A percentile compares a stretch with the other conserved stretches of the same genome.
Evolutionary conservation across 2,888 invertebrate genomes (phyloP).

Genomic region (Drosophila eohydei): DNA sequence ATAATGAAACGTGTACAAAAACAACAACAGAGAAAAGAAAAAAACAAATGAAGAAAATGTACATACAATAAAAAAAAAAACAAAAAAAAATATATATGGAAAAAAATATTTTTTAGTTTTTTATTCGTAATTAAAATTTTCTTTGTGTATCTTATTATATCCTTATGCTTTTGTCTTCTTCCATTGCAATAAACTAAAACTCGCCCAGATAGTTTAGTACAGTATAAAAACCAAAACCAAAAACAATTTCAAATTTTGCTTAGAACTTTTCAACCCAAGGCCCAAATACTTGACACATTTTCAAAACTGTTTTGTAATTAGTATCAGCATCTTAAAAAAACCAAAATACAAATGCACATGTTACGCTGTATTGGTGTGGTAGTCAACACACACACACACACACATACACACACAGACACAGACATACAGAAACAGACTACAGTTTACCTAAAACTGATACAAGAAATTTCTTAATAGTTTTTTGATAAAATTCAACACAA

Average conservation of each 20-base stretch:
- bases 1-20: constrained; percentile 15
- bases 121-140: constrained; percentile 15
- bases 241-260: constrained; percentile 21
- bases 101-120: constrained; percentile 20
- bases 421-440: constrained; percentile 15
- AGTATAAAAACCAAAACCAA: constrained; percentile 12
- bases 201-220: constrained; percentile 38
- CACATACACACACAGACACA: constrained; percentile 22
- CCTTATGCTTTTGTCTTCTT: constrained; percentile 22
- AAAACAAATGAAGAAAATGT: constrained; percentile 18
- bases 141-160: constrained; percentile 20
- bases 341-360: constrained; percentile 40
- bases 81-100: neutral
- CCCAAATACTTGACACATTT: constrained; percentile 38
- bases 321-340: constrained; percentile 32
- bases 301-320: constrained; percentile 50
- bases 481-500: constrained; percentile 39
- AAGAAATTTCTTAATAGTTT: constrained; percentile 32
- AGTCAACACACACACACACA: constrained; percentile 38
- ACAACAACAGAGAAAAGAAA: constrained; percentile 2
- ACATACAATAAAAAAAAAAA: constrained; percentile 31
- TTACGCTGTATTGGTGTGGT: constrained; percentile 56
- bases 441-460: neutral
- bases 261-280: constrained; percentile 36
- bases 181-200: constrained; percentile 20